phyloP scores from a whole-genome alignment of 2,797 vertebrate genomes.

The Acanthurus tractus region DNA sequence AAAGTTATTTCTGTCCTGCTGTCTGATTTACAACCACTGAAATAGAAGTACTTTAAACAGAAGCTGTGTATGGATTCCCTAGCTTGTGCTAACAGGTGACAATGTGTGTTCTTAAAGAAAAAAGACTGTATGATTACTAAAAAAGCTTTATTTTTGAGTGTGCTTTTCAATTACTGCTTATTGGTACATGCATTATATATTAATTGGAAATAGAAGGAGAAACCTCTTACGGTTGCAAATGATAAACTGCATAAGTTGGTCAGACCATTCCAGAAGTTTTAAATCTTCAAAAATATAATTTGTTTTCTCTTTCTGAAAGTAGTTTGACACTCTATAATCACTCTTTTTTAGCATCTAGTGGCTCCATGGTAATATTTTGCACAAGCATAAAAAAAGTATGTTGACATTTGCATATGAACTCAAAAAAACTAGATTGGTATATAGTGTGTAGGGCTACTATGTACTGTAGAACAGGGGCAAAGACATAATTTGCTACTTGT shows the following conservation, averaged over 20 bases:
- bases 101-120: neutral
- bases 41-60: neutral
- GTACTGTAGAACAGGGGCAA: neutral
- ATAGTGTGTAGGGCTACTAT: neutral
- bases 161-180: neutral
- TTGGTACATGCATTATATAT: no score
- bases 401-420: neutral
- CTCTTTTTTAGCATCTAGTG: neutral
- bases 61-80: neutral
- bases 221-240: neutral
- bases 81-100: neutral
- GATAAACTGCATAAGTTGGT: neutral
- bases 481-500: neutral
- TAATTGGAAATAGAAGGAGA: neutral
- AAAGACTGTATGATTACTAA: neutral
- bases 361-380: neutral
- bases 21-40: neutral
- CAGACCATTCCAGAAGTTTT: neutral
- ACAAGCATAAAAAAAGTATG: neutral
- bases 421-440: neutral
- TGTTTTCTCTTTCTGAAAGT: neutral
- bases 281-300: neutral
- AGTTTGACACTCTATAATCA: neutral
- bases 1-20: neutral
- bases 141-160: neutral